phyloP scores from a whole-genome alignment of 2,113 vertebrate species.

The Ardeotis arabs region DNA sequence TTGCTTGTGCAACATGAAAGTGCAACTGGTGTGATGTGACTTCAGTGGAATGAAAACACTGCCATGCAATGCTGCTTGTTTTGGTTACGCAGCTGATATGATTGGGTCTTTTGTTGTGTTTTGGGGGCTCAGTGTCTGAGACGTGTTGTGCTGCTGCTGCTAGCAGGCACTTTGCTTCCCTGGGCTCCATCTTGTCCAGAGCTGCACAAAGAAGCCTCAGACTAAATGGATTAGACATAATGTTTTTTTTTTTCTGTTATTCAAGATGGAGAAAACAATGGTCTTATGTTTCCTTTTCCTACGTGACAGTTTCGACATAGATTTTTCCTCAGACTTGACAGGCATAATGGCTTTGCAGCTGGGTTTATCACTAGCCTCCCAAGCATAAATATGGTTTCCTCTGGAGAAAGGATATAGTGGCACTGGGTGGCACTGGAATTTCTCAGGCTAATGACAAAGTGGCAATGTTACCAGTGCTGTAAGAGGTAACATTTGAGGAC shows the following conservation, averaged over 20 bases:
- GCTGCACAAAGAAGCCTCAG: not conserved
- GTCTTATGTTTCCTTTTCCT: not conserved
- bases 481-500: not conserved
- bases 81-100: not conserved
- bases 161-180: not conserved
- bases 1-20: not conserved
- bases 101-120: fast-evolving
- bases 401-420: not conserved
- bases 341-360: not conserved
- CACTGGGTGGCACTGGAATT: not conserved
- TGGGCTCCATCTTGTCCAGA: not conserved
- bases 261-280: not conserved
- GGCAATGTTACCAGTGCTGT: not conserved
- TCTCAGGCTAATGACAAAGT: not conserved
- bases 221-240: not conserved
- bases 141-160: not conserved
- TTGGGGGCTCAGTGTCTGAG: not conserved
- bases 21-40: fast-evolving
- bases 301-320: not conserved
- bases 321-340: not conserved
- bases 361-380: not conserved
- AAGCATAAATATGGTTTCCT: not conserved
- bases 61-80: not conserved
- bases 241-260: not conserved
- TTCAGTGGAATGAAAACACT: not conserved